Conservation (phyloP, 2,888 invertebrate species). For the Apamea monoglypha region DNA sequence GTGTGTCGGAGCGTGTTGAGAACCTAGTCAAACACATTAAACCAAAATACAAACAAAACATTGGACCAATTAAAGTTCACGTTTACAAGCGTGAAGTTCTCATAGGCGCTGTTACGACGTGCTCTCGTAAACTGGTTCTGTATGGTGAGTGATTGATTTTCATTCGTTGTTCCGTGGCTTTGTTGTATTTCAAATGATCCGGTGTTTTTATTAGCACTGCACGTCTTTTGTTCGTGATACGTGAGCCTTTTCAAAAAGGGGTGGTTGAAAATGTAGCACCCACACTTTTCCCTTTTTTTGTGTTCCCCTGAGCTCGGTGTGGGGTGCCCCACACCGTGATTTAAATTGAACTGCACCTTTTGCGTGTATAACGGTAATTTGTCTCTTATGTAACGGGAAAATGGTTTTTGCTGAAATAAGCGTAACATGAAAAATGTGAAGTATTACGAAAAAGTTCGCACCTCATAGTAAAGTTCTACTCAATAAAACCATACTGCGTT, state of each 20-base stretch:
- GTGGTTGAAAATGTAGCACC: constrained; percentile 48
- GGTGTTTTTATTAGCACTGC: constrained; percentile 63
- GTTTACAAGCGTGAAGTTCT: constrained; percentile 62
- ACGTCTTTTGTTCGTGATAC: constrained; percentile 60
- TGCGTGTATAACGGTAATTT: constrained; percentile 62
- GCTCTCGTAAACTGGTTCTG: constrained; percentile 61
- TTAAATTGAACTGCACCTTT: constrained; percentile 68
- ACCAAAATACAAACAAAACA: constrained; percentile 61
- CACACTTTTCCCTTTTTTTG: constrained; percentile 57
- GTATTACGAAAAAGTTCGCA: constrained; percentile 41
- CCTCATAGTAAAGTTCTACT: constrained; percentile 33
- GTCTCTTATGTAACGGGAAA: constrained; percentile 46
- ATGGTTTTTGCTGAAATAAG: constrained; percentile 47
- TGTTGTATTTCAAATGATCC: constrained; percentile 64
- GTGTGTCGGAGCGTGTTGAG: constrained; percentile 35
- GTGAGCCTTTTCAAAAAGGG: constrained; percentile 64
- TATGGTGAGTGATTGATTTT: constrained; percentile 67
- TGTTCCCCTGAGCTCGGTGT: constrained; percentile 42
- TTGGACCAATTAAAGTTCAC: constrained; percentile 63
- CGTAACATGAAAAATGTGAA: constrained; percentile 38
- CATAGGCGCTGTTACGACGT: constrained; percentile 47
- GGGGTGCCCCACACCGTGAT: constrained; percentile 44
- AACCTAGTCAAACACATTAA: constrained; percentile 49
- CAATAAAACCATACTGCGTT: constrained; percentile 43
- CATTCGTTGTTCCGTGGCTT: constrained; percentile 59